phyloP scores from a whole-genome alignment of 2,797 vertebrate genomes.

The Capromys pilorides region DNA sequence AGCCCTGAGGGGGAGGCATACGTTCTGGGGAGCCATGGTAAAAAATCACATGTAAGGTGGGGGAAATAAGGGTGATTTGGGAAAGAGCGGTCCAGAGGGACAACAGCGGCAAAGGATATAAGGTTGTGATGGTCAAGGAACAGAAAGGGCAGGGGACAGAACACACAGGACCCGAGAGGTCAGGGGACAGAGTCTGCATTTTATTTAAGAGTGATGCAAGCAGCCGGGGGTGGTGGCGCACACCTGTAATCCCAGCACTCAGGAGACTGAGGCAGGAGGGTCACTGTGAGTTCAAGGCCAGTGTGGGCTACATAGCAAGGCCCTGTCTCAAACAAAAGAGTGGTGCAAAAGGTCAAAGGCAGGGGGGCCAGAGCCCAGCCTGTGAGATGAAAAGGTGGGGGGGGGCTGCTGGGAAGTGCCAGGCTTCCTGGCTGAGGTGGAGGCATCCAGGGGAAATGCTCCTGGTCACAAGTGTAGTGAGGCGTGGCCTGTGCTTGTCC shows the following conservation, averaged over 20 bases:
- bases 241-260: not conserved
- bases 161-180: too few relatives aligned
- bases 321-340: not conserved
- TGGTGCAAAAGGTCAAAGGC: not conserved
- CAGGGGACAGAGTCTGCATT: not conserved
- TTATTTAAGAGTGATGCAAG: not conserved
- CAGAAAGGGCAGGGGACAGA: not conserved
- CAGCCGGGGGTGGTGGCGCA: not conserved
- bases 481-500: slow-evolving; percentile 72
- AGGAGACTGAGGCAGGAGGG: not conserved
- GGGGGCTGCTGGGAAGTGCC: fast-evolving
- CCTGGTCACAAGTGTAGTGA: not conserved
- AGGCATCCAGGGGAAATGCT: not conserved
- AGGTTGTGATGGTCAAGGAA: not conserved
- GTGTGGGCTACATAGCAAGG: not conserved
- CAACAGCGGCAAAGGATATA: not conserved
- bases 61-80: not conserved
- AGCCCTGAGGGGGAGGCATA: not conserved
- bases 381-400: not conserved
- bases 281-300: not conserved
- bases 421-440: not conserved
- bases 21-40: not conserved
- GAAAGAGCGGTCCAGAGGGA: not conserved
- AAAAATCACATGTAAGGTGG: not conserved
- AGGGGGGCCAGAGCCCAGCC: fast-evolving